Conservation (phyloP, 1,140 invertebrate species). For the Tetramorium simillimum region DNA sequence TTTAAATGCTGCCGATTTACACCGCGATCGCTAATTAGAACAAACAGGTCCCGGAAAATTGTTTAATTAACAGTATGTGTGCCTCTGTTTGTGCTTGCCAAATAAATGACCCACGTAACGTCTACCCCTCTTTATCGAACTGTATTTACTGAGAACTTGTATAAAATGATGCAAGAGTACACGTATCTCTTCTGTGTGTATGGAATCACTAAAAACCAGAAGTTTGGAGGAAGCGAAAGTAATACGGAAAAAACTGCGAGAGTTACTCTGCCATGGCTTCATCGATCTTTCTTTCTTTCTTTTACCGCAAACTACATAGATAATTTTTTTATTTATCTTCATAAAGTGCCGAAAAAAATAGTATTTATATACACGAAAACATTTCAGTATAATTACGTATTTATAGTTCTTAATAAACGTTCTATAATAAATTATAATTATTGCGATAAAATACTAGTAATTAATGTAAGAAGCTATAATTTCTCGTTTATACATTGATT, state of each 20-base stretch:
- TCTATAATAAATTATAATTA: neutral
- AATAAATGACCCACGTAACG: constrained; percentile 19
- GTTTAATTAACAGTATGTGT: constrained; percentile 11
- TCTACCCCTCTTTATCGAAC: neutral
- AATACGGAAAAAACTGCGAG: constrained; percentile 2
- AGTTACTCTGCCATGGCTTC: neutral
- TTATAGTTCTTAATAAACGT: neutral
- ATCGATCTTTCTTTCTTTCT: constrained; percentile 2
- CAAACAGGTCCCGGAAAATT: neutral
- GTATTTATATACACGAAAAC: neutral
- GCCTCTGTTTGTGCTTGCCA: neutral
- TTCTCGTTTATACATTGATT: neutral
- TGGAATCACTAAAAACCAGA: neutral
- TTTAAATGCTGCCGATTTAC: neutral
- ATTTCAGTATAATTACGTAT: neutral
- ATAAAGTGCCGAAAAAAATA: neutral
- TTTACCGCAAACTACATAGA: neutral
- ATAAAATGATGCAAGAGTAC: constrained; percentile 25
- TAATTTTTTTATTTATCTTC: neutral
- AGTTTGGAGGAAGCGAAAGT: neutral
- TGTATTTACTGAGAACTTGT: constrained; percentile 7
- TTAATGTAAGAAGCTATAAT: neutral
- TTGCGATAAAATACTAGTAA: neutral
- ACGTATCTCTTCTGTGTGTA: neutral
- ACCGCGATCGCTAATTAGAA: neutral